Percentiles rank a stretch among this genome's conserved stretches.
Evolutionary conservation across 2,797 vertebrate species (phyloP).

Genomic region (Lateolabrax maculatus): DNA sequence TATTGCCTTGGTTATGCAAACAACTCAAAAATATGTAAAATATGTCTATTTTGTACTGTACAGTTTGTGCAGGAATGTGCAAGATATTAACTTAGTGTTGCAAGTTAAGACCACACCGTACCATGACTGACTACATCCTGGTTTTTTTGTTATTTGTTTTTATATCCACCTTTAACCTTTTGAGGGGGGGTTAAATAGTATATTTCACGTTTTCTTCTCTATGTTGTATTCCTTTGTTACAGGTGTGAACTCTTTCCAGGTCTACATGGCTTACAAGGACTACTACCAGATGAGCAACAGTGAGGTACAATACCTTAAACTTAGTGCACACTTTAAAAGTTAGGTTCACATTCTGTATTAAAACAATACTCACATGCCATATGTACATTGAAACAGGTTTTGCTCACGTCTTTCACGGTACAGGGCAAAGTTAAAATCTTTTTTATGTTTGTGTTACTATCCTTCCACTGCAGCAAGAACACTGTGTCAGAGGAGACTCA

Average conservation of each 20-base stretch:
- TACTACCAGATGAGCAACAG: constrained; percentile 98
- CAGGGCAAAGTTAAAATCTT: no score
- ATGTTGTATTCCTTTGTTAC: constrained; percentile 3
- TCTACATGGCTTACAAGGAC: constrained; percentile 99
- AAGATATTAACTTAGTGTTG: no score
- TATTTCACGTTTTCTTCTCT: not conserved
- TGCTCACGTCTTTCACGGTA: no score
- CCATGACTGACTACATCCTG: not conserved
- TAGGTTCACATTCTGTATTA: not conserved
- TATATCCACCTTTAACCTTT: not conserved
- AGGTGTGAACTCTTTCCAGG: constrained; percentile 98
- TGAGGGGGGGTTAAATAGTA: not conserved
- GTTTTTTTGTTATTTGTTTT: not conserved
- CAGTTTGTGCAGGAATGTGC: no score
- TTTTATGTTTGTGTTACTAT: not conserved
- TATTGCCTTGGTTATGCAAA: no score
- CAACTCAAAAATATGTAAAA: no score
- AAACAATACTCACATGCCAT: not conserved
- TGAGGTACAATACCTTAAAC: constrained; percentile 86
- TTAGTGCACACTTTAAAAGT: not conserved
- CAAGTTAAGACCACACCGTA: not conserved
- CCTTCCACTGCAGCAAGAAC: not conserved
- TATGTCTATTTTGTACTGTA: no score
- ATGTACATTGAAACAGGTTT: not conserved
- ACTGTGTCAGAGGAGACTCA: not conserved